Conservation (phyloP, 1,140 invertebrate species). For the Dinoponera quadriceps region DNA sequence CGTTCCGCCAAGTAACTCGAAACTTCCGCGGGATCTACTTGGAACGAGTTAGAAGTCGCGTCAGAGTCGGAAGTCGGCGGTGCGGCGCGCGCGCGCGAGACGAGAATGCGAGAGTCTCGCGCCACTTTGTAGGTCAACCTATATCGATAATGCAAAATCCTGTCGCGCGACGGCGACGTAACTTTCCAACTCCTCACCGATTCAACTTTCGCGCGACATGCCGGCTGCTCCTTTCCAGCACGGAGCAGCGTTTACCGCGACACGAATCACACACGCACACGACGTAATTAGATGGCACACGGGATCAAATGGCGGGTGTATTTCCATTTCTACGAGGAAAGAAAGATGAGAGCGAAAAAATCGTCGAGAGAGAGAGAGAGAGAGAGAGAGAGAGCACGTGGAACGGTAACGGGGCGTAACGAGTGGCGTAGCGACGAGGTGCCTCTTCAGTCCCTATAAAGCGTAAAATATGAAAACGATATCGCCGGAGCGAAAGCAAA, state of each 20-base stretch:
- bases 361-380: too few species aligned
- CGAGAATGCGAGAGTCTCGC: conserved; percentile 6
- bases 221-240: not conserved
- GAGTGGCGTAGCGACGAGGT: too few species aligned
- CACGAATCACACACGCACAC: too few species aligned
- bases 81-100: not conserved
- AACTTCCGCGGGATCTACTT: conserved; percentile 35
- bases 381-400: too few species aligned
- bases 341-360: too few species aligned
- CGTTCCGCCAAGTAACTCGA: conserved; percentile 18
- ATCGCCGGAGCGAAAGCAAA: not conserved
- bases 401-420: not conserved
- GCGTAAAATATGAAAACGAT: conserved; percentile 7
- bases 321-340: too few species aligned
- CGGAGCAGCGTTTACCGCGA: not conserved
- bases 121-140: conserved; percentile 25
- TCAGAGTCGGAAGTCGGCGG: not conserved
- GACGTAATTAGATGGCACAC: too few species aligned
- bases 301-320: too few species aligned
- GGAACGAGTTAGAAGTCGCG: conserved; percentile 37
- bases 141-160: conserved; percentile 52
- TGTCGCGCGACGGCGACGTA: conserved; percentile 24
- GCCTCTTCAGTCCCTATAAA: not conserved
- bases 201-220: not conserved
- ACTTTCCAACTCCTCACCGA: conserved; percentile 33